Conservation (phyloP, 2,888 invertebrate species). For the Synergus gifuensis region DNA sequence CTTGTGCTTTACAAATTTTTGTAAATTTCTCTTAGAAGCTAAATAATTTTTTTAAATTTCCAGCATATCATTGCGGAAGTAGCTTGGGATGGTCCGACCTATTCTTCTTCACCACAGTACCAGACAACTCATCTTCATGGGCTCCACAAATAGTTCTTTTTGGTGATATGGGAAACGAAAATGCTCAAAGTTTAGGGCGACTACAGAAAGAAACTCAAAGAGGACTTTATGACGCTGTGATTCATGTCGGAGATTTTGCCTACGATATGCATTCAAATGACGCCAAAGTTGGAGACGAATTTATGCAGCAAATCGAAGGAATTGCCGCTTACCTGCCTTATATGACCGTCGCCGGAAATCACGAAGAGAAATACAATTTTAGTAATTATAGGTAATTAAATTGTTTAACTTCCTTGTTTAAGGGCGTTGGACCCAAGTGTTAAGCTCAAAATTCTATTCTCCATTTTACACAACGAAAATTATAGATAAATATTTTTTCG, state of each 20-base stretch:
- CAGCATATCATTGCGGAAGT: slow-evolving; percentile 91
- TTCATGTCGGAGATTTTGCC: slow-evolving; percentile 97
- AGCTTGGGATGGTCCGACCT: slow-evolving; percentile 88
- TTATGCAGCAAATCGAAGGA: slow-evolving; percentile 94
- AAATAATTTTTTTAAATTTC: slow-evolving; percentile 33
- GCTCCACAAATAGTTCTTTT: slow-evolving; percentile 90
- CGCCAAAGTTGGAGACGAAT: slow-evolving; percentile 92
- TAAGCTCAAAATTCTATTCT: no score
- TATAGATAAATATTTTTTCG: no score
- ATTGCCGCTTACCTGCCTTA: slow-evolving; percentile 95
- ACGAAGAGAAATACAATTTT: slow-evolving; percentile 94
- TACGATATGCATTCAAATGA: slow-evolving; percentile 94
- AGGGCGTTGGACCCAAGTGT: no score
- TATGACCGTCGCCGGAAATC: slow-evolving; percentile 96
- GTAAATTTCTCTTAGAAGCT: no score
- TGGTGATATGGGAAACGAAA: slow-evolving; percentile 96
- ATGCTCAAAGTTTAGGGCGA: slow-evolving; percentile 91
- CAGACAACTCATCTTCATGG: slow-evolving; percentile 84
- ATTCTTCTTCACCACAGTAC: slow-evolving; percentile 88
- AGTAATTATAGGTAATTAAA: slow-evolving; percentile 87
- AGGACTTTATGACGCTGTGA: slow-evolving; percentile 89
- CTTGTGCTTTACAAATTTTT: no score
- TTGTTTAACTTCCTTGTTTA: background rate
- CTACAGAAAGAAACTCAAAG: slow-evolving; percentile 91
- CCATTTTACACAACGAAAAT: no score